Percentiles rank a stretch among this genome's conserved stretches.
Conservation (phyloP, 2,797 vertebrate species). For the Ceyx erithaca region DNA sequence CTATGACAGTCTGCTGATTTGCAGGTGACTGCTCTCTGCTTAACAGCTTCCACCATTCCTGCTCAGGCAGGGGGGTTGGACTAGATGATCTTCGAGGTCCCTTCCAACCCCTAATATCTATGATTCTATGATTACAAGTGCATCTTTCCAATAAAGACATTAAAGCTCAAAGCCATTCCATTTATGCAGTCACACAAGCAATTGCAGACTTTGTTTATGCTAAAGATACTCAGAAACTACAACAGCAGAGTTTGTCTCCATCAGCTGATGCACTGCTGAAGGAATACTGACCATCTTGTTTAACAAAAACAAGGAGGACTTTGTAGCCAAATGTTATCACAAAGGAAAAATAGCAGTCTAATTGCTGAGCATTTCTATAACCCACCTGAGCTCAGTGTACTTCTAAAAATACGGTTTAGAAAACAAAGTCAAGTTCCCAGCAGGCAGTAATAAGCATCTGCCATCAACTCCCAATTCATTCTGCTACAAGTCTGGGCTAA, state of each 20-base stretch:
- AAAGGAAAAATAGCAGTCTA: not conserved
- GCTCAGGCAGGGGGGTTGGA: too few species aligned
- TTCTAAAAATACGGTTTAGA: not conserved
- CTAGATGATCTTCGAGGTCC: too few species aligned
- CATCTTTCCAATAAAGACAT: not conserved
- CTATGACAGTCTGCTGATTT: not conserved
- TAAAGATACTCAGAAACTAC: not conserved
- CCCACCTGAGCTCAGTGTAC: not conserved
- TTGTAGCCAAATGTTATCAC: not conserved
- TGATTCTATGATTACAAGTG: not conserved
- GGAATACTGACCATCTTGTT: not conserved
- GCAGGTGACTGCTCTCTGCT: not conserved
- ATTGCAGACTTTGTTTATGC: not conserved
- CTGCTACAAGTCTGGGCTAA: not conserved
- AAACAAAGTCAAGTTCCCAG: slow-evolving; percentile 2
- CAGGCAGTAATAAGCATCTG: not conserved
- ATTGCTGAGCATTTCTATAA: not conserved
- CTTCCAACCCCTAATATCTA: too few species aligned
- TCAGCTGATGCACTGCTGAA: not conserved
- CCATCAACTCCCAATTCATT: not conserved
- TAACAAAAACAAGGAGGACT: not conserved
- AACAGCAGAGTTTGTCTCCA: not conserved
- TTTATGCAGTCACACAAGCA: not conserved
- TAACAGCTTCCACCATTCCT: not conserved
- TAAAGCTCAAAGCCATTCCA: not conserved